phyloP scores from a whole-genome alignment of 2,888 invertebrate genomes.

The Catocala nupta region DNA sequence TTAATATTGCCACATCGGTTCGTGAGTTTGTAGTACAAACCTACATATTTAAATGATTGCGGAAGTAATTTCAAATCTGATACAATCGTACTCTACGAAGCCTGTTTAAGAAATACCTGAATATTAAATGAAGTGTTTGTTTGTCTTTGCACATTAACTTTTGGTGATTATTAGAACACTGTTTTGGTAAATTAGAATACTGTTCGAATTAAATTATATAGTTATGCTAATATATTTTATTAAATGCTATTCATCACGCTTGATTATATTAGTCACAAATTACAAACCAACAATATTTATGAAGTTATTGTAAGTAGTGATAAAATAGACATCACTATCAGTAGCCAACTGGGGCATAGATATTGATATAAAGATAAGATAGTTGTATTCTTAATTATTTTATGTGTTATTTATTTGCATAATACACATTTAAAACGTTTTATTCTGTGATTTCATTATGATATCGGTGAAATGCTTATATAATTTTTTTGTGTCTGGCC shows the following conservation, averaged over 20 bases:
- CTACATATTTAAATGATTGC: constrained; percentile 51
- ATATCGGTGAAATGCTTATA: background rate
- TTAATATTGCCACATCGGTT: constrained; percentile 37
- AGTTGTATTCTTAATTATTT: constrained; percentile 56
- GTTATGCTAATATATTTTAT: background rate
- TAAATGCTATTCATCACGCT: too few species aligned
- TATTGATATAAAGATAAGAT: constrained; percentile 73
- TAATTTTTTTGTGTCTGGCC: background rate
- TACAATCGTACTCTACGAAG: constrained; percentile 38
- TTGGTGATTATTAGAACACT: background rate
- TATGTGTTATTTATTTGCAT: constrained; percentile 21
- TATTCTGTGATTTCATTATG: too few species aligned
- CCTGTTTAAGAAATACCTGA: constrained; percentile 41
- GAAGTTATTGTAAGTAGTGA: constrained; percentile 49
- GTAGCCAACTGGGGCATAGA: constrained; percentile 65
- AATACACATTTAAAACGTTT: too few species aligned
- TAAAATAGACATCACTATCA: constrained; percentile 66
- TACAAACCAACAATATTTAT: constrained; percentile 33
- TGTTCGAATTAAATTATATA: background rate
- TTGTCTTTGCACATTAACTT: constrained; percentile 5
- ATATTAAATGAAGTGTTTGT: constrained; percentile 33
- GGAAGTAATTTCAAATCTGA: constrained; percentile 49
- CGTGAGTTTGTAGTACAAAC: constrained; percentile 40
- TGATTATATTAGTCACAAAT: constrained; percentile 13
- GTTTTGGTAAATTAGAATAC: background rate